Evolutionary conservation across 2,797 vertebrate species (phyloP).

Genomic region (Pseudomugil tenellus): DNA sequence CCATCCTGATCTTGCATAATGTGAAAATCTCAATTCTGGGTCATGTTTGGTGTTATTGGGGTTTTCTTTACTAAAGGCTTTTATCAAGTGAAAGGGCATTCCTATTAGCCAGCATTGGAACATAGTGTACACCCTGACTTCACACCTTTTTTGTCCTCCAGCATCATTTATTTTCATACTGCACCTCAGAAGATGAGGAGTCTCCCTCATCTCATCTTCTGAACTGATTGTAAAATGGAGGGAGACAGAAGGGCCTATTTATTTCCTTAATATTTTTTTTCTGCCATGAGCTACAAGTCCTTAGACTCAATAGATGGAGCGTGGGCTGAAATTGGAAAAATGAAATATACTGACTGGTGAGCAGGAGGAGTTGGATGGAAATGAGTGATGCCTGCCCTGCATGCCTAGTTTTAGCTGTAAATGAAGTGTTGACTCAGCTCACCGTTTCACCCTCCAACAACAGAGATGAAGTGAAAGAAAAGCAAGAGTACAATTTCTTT

Average conservation of each 20-base stretch:
- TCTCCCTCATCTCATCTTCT: slow-evolving; percentile 63
- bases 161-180: slow-evolving; percentile 66
- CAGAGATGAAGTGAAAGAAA: not conserved
- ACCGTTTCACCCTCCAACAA: not conserved
- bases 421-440: slow-evolving; percentile 1
- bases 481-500: not conserved
- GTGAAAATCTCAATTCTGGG: too few relatives aligned
- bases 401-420: slow-evolving; percentile 27
- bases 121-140: slow-evolving; percentile 13
- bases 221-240: slow-evolving; percentile 69
- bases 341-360: slow-evolving; percentile 58
- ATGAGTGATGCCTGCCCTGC: slow-evolving; percentile 33
- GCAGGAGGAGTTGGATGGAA: slow-evolving; percentile 36
- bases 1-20: too few relatives aligned
- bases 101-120: not conserved
- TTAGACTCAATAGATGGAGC: slow-evolving; percentile 51
- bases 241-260: slow-evolving; percentile 64
- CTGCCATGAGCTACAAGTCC: slow-evolving; percentile 49
- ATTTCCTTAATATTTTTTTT: slow-evolving; percentile 66
- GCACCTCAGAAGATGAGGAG: slow-evolving; percentile 57
- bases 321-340: slow-evolving; percentile 61
- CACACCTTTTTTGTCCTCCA: slow-evolving; percentile 46
- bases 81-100: not conserved
- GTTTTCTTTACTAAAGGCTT: not conserved
- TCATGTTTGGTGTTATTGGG: not conserved